Percentiles rank a stretch among this genome's conserved stretches.
Conservation (phyloP, 2,113 vertebrate species). For the Apeltes quadracus region DNA sequence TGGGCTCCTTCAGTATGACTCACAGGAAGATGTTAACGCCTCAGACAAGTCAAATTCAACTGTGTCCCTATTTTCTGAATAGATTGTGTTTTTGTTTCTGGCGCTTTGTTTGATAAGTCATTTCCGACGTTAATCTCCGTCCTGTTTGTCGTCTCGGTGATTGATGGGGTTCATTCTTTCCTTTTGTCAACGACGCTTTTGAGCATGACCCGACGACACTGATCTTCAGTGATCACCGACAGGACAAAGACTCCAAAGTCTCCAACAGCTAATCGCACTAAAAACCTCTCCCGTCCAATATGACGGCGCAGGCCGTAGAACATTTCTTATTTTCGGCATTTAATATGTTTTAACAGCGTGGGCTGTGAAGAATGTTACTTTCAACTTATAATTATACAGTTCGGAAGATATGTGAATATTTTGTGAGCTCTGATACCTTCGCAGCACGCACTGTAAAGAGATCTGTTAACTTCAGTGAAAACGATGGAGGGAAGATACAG, state of each 20-base stretch:
- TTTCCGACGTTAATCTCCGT: slow-evolving; percentile 11
- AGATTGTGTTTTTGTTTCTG: too few species aligned
- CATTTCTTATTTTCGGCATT: not conserved
- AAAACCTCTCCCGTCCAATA: not conserved
- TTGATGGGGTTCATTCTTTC: slow-evolving; percentile 25
- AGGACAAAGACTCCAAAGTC: not conserved
- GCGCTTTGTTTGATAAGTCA: slow-evolving; percentile 8
- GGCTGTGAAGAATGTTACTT: not conserved
- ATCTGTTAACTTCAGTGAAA: not conserved
- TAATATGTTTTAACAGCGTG: not conserved
- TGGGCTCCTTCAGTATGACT: slow-evolving; percentile 16
- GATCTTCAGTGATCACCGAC: not conserved
- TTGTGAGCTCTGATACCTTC: not conserved
- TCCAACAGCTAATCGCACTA: not conserved
- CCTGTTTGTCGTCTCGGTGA: slow-evolving; percentile 14
- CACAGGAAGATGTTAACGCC: slow-evolving; percentile 51
- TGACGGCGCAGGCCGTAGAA: not conserved
- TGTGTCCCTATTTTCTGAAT: slow-evolving; percentile 33
- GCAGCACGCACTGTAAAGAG: not conserved
- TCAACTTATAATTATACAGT: not conserved
- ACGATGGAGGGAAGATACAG: not conserved
- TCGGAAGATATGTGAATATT: not conserved
- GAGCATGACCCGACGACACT: not conserved
- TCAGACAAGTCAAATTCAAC: slow-evolving; percentile 46
- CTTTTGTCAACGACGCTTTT: not conserved